These are phyloP conservation scores for Eilema caniola DNA, from an alignment of 2,888 invertebrate genomes.

Conservation along the genomic window DNA sequence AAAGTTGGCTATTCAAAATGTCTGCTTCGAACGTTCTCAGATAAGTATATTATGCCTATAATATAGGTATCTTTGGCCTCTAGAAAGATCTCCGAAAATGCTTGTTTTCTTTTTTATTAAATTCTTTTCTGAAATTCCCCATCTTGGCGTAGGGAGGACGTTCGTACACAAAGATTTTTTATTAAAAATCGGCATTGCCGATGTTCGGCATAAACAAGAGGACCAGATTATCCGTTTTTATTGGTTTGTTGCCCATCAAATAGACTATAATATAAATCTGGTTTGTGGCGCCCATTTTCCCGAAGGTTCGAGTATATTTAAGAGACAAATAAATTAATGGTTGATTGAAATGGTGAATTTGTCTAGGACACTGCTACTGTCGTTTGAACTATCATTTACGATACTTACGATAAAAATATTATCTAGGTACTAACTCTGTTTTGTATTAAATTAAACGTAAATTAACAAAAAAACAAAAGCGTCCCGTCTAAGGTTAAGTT, in stretches of 20 bases:
- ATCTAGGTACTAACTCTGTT: not conserved
- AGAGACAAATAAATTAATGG: not conserved
- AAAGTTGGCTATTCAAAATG: conserved; percentile 10
- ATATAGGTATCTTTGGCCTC: conserved; percentile 15
- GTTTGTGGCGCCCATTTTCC: not conserved
- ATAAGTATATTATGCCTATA: conserved; percentile 9
- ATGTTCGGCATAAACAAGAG: not conserved
- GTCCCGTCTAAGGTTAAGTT: too few relatives aligned
- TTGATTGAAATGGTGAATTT: not conserved
- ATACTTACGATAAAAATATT: not conserved
- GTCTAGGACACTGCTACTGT: not conserved
- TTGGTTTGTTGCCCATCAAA: not conserved
- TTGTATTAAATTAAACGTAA: not conserved
- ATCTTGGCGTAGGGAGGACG: conserved; percentile 5
- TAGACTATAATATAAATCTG: not conserved
- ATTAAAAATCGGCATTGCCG: conserved; percentile 27
- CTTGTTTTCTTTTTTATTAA: conserved; percentile 37
- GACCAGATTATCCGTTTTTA: conserved; percentile 1
- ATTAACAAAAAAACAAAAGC: too few relatives aligned
- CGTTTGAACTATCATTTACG: too few relatives aligned
- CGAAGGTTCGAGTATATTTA: not conserved
- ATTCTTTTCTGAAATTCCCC: conserved; percentile 40
- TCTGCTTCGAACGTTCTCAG: conserved; percentile 7
- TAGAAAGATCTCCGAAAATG: conserved; percentile 19
- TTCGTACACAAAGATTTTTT: conserved; percentile 14